Percentiles rank a stretch among this genome's conserved stretches.
phyloP scores from a whole-genome alignment of 2,113 vertebrate species.

The Scomber japonicus region DNA sequence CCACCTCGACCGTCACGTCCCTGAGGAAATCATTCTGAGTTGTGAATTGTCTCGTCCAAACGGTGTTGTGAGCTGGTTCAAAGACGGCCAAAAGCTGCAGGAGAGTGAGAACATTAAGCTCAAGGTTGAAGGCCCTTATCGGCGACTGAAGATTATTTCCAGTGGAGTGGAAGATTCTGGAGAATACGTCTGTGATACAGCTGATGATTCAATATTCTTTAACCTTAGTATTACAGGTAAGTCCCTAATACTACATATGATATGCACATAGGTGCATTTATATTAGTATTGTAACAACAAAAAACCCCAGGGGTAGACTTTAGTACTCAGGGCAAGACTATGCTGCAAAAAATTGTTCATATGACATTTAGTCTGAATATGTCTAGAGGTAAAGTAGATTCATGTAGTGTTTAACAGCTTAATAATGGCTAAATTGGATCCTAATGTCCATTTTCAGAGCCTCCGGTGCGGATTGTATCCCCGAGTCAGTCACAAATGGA shows the following conservation, averaged over 20 bases:
- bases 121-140: slow-evolving; percentile 86
- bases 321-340: neutral
- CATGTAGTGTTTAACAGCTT: neutral
- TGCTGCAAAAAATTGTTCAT: neutral
- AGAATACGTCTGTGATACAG: slow-evolving; percentile 92
- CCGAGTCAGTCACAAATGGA: slow-evolving; percentile 88
- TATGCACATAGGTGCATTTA: neutral
- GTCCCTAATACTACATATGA: neutral
- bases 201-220: slow-evolving; percentile 92
- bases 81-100: slow-evolving; percentile 90
- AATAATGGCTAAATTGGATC: slow-evolving; percentile 8
- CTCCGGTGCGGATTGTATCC: slow-evolving; percentile 88
- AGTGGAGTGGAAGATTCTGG: slow-evolving; percentile 87
- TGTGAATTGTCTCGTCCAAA: slow-evolving; percentile 89
- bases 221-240: slow-evolving; percentile 91
- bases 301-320: neutral
- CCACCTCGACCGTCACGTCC: slow-evolving; percentile 84
- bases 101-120: slow-evolving; percentile 84
- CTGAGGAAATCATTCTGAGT: slow-evolving; percentile 90
- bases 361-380: too few relatives aligned
- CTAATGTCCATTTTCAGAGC: slow-evolving; percentile 81
- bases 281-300: neutral
- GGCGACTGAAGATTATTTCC: slow-evolving; percentile 86
- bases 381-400: neutral
- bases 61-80: slow-evolving; percentile 89